Evolutionary conservation across 2,113 vertebrate genomes (phyloP), one percentile per base, ranked within the genome.

Genomic region (Grammomys surdaster): DNA sequence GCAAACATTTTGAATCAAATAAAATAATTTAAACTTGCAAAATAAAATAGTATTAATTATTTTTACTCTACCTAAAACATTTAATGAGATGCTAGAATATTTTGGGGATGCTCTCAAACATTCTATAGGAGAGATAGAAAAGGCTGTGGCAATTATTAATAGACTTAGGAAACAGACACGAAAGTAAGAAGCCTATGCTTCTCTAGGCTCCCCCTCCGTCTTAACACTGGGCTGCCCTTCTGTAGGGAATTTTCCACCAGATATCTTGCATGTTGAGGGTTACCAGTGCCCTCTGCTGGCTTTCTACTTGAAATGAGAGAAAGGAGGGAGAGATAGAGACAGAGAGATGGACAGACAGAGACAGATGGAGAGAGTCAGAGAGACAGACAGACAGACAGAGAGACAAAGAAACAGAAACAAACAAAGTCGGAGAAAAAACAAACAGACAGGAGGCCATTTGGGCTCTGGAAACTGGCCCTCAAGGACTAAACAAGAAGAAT

Each of bases 261-360:
- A 14, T 4, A 3, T 28, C 81, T 65, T 31, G n/a, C n/a, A 82
- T 89, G 88, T 33, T 14, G 93, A 97, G 97, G 95, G 96, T 91
- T 70, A 88, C 86, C 73, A 96, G 96, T 73, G 91, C 98, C 98
- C 98, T 97, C 98, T 98, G 81, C 98, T 97, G 98, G 97, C 56
- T 72, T 82, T 31, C 78, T 60, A 60, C 33, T 70, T 43, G 85
- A 96, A 97, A 43, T 89, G 36, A 10, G 24, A 51, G 33, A 33
- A 43, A 8, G 28, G 33, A 33, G 28, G 46, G 17, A 20, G 3
- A 5, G 31, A n/a, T 2, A 28, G 56, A 58, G 14, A 54, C 43
- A 24, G 63, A 51, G 7, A 3, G 22, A 75, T 1, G 5, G 72
- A 75, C 9, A 26, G 40, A 22, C 8, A 51, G 13, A 31, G 31